phyloP scores from a whole-genome alignment of 1,140 invertebrate species.

The Drosophila sturtevanti region DNA sequence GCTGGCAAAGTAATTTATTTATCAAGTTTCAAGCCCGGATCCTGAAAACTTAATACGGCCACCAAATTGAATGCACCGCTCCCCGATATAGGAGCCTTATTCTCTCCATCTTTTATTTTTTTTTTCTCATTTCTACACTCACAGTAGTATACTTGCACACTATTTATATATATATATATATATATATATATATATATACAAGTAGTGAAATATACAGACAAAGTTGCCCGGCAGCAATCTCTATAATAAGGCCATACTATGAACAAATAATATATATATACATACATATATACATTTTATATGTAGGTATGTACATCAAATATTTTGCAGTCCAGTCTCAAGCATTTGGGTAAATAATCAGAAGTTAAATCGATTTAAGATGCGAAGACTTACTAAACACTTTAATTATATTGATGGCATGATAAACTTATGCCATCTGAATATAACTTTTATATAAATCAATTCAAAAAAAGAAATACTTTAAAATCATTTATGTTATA shows the following conservation, averaged over 20 bases:
- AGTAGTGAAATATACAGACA: too few relatives aligned
- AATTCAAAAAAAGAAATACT: too few relatives aligned
- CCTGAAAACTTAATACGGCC: slow-evolving; percentile 78
- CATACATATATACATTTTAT: too few relatives aligned
- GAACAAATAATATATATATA: background rate
- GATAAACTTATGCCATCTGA: too few relatives aligned
- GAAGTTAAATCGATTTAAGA: background rate
- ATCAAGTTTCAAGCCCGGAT: slow-evolving; percentile 78
- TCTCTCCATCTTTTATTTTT: background rate
- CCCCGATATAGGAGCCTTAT: slow-evolving; percentile 14
- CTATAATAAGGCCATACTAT: slow-evolving; percentile 1
- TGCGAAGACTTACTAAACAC: background rate
- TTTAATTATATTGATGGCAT: too few relatives aligned
- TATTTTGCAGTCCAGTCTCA: background rate
- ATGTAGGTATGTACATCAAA: background rate
- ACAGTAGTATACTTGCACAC: background rate
- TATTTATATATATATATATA: background rate
- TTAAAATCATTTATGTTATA: background rate
- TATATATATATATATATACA: background rate
- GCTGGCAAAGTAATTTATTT: slow-evolving; percentile 73
- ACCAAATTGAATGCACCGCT: slow-evolving; percentile 69
- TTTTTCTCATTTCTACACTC: background rate
- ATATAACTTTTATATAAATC: too few relatives aligned
- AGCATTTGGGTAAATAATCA: background rate
- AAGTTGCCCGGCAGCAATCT: slow-evolving; percentile 6